Evolutionary conservation across 2,797 vertebrate species (phyloP), one percentile per base, ranked within the genome.

Genomic region (Vultur gryphus): DNA sequence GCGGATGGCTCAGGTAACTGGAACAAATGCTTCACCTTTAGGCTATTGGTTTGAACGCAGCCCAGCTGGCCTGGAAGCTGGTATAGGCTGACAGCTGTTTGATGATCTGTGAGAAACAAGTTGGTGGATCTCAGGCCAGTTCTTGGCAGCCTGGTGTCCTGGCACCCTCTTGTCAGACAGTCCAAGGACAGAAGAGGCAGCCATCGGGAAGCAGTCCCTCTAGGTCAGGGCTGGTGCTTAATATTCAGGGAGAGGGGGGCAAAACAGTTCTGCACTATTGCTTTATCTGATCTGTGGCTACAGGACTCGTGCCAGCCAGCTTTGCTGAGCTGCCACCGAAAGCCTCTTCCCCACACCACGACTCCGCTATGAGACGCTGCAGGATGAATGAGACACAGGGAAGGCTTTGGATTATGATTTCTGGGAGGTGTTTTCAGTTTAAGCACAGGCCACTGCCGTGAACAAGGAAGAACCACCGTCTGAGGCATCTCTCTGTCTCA

Each of bases 1-100:
- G 78, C 6, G 67, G 59, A 59, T 81, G 91, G 95, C 87, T 97
- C 94, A 97, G 92, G 96, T 92, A 96, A 72, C 86, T 93, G 96
- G 96, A 96, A 96, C 95, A 80, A 96, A 89, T 31, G 82, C n/a
- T 97, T 96, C 93, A 95, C 96, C 95, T 96, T 95, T 85, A 91
- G 95, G 96, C 90, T 87, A 89, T 70, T 88, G 96, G 75, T 91
- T 58, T 91, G 95, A 95, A 29, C 4, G 0, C 55, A n/a, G 92
- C 92, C 95, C 95, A 96, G 94, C 95, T 97, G 96, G 96, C 91
- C 65, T 44, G 59, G 93, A 37, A 41, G 85, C 93, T 14, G 82
- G 82, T 10, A 1, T 7, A 39, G 48, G 90, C 90, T 79, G 13
- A 93, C 96, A 97, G 94, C 96, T 97, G 95, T 85, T 91, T 75